Base-by-base conservation (phyloP, 2,797 vertebrate genomes). In the Ambastaia sidthimunki region DNA sequence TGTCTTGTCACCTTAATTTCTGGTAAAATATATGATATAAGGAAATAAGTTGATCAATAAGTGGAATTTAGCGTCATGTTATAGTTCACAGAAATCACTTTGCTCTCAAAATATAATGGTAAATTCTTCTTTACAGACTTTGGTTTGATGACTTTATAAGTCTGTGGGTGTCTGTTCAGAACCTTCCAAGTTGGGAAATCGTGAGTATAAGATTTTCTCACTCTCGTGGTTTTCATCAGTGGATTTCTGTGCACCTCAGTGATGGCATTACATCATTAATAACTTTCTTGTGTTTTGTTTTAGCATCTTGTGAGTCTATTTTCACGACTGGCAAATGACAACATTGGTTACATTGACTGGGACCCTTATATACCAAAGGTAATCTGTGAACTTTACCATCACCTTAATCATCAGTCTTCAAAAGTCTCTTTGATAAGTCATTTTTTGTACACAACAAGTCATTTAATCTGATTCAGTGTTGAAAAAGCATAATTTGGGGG, bases 331-430 rank as follows among this genome's bases (percentile, higher is more conserved):
- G 95, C 97, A 79, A 96, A 94, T 78, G 97, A 99, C 91, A 99
- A 97, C 92, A 99, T 99, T n/a, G 98, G 98, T 80, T 99, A 98
- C 92, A 95, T 99, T 84, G 95, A 98, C 77, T 99, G 98, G 98
- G 97, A 98, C 90, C 95, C 96, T 0, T 98, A 96, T 87, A 96
- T 99, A 88, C 97, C 97, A 54, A 98, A 98, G 97, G 98, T 98
- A 90, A 88, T 87, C 87, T 52, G 3, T 2, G 66, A 28, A 44
- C 18, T 47, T 37, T 55, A 21, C 6, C 2, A 21, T 37, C 54
- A 44, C 15, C 4, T 31, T 62, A 21, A 34, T 37, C 34, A 5
- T 37, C 34, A 2, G 6, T 7, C 34, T 37, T 5, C 6, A 37
- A 37, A 7, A 4, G 13, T 50, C 15, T 50, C 48, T 50, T 16